A percentile compares a stretch with the other conserved stretches of the same genome.
Evolutionary conservation across 23 tunicate species (phyloP).

Genomic region (Botrylloides violaceus): DNA sequence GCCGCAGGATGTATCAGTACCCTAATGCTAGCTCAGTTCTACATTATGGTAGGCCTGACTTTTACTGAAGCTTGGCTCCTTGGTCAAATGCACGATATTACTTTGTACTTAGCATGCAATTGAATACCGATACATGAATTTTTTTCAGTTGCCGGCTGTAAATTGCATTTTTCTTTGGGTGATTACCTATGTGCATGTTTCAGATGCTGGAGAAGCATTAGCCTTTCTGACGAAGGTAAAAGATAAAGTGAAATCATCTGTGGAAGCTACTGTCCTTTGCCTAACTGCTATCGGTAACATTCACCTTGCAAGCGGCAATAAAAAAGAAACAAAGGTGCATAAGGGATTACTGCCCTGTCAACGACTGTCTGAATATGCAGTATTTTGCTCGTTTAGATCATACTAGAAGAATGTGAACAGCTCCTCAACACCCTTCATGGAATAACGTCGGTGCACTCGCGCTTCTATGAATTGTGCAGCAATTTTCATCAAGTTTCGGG

Average conservation of each 20-base stretch:
- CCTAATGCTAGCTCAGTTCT: too few relatives aligned
- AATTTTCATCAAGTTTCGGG: constrained; percentile 71
- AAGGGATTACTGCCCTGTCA: not conserved
- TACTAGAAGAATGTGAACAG: constrained; percentile 68
- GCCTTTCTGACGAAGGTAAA: constrained; percentile 51
- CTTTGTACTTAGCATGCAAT: too few relatives aligned
- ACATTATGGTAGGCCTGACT: too few relatives aligned
- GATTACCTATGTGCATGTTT: too few relatives aligned
- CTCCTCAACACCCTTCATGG: constrained; percentile 50
- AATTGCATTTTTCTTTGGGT: too few relatives aligned
- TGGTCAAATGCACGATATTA: too few relatives aligned
- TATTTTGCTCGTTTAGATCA: constrained; percentile 46
- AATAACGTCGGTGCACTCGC: constrained; percentile 66
- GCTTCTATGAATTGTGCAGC: constrained; percentile 82
- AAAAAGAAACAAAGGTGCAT: constrained; percentile 52
- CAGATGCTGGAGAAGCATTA: constrained; percentile 64
- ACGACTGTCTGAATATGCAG: not conserved
- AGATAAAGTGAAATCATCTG: constrained; percentile 68
- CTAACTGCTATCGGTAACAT: constrained; percentile 77
- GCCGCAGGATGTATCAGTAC: too few relatives aligned
- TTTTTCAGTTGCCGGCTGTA: too few relatives aligned
- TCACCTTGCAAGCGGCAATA: constrained; percentile 33
- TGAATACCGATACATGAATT: too few relatives aligned
- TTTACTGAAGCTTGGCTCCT: too few relatives aligned
- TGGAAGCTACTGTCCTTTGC: constrained; percentile 57